Percentiles rank a stretch among this genome's conserved stretches.
Conservation (phyloP, 2,113 vertebrate genomes). For the Redunca redunca region DNA sequence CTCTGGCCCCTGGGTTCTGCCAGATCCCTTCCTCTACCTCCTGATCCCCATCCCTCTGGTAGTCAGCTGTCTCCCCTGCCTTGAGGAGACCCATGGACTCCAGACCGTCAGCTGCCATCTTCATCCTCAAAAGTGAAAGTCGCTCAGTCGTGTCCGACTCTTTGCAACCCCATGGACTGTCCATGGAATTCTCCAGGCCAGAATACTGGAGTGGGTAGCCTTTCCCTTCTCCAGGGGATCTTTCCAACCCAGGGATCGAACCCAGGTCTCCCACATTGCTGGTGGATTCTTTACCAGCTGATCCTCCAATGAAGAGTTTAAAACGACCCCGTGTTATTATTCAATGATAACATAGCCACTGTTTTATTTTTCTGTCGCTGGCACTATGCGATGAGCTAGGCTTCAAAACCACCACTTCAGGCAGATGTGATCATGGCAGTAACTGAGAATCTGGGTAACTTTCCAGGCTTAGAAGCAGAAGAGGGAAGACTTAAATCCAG, state of each 20-base stretch:
- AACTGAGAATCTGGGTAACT: neutral
- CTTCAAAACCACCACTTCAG: neutral
- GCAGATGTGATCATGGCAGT: neutral
- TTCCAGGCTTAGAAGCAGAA: neutral
- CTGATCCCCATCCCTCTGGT: neutral
- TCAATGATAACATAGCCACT: neutral
- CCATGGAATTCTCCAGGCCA: neutral
- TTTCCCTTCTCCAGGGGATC: neutral
- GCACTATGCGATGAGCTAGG: neutral
- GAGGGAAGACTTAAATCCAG: neutral
- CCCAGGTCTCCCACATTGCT: neutral
- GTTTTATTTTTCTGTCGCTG: neutral
- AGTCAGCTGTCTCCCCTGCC: neutral
- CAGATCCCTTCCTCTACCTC: neutral
- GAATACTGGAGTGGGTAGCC: neutral
- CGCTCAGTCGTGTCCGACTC: accelerated
- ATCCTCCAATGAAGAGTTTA: neutral
- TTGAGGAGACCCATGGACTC: neutral
- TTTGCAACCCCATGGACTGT: neutral
- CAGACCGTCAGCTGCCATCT: neutral
- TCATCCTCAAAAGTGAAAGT: neutral
- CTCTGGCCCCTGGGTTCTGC: neutral
- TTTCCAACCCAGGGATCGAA: neutral
- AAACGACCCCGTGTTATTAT: neutral
- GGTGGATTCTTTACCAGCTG: neutral